Percentiles rank a stretch among this genome's conserved stretches.
Evolutionary conservation across 53 echinoderm and acorn worm species (phyloP).

Genomic region (Actinopyga echinites): DNA sequence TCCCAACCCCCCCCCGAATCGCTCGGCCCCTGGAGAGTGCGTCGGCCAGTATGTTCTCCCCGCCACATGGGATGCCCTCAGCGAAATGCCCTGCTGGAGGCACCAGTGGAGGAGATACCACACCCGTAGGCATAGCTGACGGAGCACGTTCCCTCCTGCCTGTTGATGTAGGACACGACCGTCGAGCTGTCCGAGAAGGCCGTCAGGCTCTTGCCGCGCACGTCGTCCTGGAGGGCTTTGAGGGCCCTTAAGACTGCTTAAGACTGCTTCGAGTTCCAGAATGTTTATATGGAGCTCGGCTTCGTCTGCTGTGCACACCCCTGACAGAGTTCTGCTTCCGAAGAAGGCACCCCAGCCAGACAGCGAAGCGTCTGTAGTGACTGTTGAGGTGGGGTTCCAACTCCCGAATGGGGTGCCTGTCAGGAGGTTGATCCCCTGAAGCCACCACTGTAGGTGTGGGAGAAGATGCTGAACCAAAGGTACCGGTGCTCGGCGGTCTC

Average conservation of each 20-base stretch:
- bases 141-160: conserved; percentile 37
- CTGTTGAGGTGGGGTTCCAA: conserved; percentile 39
- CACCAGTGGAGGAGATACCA: conserved; percentile 49
- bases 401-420: neutral
- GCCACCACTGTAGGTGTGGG: conserved; percentile 21
- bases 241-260: neutral
- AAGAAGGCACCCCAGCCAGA: no score
- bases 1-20: conserved; percentile 1
- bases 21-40: neutral
- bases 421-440: neutral
- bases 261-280: conserved; percentile 18
- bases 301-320: neutral
- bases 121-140: neutral
- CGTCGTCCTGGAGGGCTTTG: neutral
- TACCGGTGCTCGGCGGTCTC: neutral
- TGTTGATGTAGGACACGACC: conserved; percentile 59
- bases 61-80: conserved; percentile 28
- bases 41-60: conserved; percentile 54
- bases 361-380: no score
- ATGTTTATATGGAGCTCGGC: neutral
- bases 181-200: conserved; percentile 40
- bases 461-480: conserved; percentile 1
- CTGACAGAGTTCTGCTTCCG: no score
- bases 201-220: neutral
- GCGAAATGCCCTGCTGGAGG: neutral